A percentile compares a stretch with the other conserved stretches of the same genome.
phyloP scores from a whole-genome alignment of 2,113 vertebrate species.

The Rafetus swinhoei region DNA sequence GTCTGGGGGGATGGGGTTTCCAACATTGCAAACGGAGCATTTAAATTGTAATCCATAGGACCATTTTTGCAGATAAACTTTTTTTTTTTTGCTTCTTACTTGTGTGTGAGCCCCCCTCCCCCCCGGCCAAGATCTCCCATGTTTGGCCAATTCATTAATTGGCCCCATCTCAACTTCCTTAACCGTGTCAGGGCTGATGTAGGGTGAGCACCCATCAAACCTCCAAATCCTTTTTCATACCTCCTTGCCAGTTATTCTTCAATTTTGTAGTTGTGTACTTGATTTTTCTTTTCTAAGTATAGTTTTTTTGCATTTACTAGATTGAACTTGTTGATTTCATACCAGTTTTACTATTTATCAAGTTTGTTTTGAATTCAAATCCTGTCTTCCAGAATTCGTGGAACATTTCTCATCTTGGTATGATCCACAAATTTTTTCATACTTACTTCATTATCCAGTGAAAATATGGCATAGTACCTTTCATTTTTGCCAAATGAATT shows the following conservation, averaged over 20 bases:
- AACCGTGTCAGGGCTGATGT: not conserved
- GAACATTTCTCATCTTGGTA: not conserved
- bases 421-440: not conserved
- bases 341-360: not conserved
- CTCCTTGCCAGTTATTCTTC: too few relatives aligned
- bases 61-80: too few relatives aligned
- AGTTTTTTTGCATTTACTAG: not conserved
- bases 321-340: not conserved
- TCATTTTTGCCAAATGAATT: constrained; percentile 1
- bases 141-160: not conserved
- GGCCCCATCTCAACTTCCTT: not conserved
- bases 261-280: too few relatives aligned
- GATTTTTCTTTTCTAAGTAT: not conserved
- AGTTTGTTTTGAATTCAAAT: not conserved
- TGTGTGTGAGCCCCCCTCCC: too few relatives aligned
- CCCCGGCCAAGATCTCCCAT: not conserved
- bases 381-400: not conserved
- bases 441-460: not conserved
- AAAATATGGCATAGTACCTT: not conserved
- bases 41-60: too few relatives aligned
- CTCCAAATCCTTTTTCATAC: too few relatives aligned
- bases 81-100: too few relatives aligned
- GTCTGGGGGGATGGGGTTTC: too few relatives aligned
- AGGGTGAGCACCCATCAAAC: too few relatives aligned
- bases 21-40: too few relatives aligned